Conservation (phyloP, 1,140 invertebrate species). For the Drosophila saltans region DNA sequence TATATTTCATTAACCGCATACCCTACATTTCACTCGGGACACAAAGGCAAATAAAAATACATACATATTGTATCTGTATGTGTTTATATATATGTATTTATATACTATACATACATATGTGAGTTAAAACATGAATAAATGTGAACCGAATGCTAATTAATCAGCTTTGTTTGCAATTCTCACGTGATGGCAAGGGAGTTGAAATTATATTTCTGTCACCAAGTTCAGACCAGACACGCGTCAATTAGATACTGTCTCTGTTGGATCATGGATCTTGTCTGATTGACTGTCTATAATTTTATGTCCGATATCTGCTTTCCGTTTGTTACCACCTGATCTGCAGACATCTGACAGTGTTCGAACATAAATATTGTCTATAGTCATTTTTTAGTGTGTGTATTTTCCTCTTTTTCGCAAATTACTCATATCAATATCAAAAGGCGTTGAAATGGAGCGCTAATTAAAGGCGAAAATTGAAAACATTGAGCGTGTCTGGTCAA, state of each 20-base stretch:
- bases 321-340: slow-evolving; percentile 20
- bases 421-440: slow-evolving; percentile 47
- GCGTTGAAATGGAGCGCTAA: slow-evolving; percentile 45
- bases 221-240: slow-evolving; percentile 61
- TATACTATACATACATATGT: slow-evolving; percentile 15
- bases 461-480: slow-evolving; percentile 77
- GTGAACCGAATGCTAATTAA: slow-evolving; percentile 73
- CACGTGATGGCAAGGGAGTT: slow-evolving; percentile 62
- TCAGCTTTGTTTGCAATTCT: slow-evolving; percentile 65
- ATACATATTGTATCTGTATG: too few relatives aligned
- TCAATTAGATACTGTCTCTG: slow-evolving; percentile 49
- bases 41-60: background rate
- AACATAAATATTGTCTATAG: slow-evolving; percentile 66
- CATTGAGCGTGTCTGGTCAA: slow-evolving; percentile 70
- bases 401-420: slow-evolving; percentile 48
- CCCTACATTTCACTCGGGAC: background rate
- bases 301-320: background rate
- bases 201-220: slow-evolving; percentile 59
- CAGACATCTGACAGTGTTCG: slow-evolving; percentile 20
- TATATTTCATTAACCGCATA: slow-evolving; percentile 3
- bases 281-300: background rate
- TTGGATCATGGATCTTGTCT: background rate
- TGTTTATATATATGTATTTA: background rate
- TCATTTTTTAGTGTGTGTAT: slow-evolving; percentile 37
- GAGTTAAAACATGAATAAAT: slow-evolving; percentile 46